These are phyloP conservation scores for Thalassophryne amazonica DNA, from an alignment of 2,797 vertebrate genomes.

Conservation along the genomic window DNA sequence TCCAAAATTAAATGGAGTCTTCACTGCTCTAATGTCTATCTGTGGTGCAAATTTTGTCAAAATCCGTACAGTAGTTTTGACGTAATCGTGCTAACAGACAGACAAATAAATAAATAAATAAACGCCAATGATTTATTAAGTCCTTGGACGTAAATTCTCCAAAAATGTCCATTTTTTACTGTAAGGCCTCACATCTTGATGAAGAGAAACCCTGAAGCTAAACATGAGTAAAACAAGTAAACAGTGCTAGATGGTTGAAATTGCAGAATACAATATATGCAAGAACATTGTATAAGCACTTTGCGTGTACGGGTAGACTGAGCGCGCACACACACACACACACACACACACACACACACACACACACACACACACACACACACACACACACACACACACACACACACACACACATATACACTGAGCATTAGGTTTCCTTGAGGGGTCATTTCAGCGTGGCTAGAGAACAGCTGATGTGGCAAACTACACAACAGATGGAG, in stretches of 20 bases:
- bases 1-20: too few species aligned
- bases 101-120: too few species aligned
- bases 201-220: background rate
- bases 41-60: too few species aligned
- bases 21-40: too few species aligned
- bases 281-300: constrained; percentile 44
- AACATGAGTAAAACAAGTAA: constrained; percentile 28
- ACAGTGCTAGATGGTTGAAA: constrained; percentile 15
- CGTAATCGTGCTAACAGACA: too few species aligned
- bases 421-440: constrained; percentile 70
- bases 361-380: constrained; percentile 4
- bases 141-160: too few species aligned
- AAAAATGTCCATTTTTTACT: too few species aligned
- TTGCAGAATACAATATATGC: constrained; percentile 50
- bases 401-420: constrained; percentile 19
- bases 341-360: too few species aligned
- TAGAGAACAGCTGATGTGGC: constrained; percentile 77
- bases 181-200: too few species aligned
- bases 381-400: background rate
- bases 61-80: too few species aligned
- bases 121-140: too few species aligned
- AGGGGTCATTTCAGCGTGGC: constrained; percentile 73
- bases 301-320: constrained; percentile 8
- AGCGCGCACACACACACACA: background rate
- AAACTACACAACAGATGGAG: constrained; percentile 60